These are phyloP conservation scores for Squalus acanthias DNA, from an alignment of 2,797 vertebrate genomes.

Conservation along the genomic window DNA sequence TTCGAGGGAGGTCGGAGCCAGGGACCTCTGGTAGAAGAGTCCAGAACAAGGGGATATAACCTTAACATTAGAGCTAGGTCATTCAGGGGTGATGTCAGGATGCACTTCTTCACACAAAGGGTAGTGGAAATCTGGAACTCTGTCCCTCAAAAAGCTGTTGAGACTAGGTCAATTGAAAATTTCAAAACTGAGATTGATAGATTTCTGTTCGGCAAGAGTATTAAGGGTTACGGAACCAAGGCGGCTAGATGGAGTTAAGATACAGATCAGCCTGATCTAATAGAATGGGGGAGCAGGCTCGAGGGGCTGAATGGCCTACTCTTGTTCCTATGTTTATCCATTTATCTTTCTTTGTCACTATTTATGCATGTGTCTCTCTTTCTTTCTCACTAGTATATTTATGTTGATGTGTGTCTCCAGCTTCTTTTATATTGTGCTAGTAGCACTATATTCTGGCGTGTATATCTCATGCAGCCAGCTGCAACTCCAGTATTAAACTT, in stretches of 20 bases:
- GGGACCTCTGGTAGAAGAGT: background rate
- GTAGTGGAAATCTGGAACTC: background rate
- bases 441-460: background rate
- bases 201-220: background rate
- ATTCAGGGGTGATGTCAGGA: background rate
- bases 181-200: slow-evolving; percentile 2
- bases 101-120: background rate
- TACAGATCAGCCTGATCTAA: background rate
- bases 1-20: too few species aligned
- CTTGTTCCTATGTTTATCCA: background rate
- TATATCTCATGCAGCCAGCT: background rate
- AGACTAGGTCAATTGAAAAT: background rate
- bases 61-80: background rate
- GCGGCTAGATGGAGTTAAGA: background rate
- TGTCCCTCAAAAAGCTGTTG: background rate
- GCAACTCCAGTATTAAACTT: background rate
- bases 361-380: background rate
- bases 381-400: background rate
- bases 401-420: background rate
- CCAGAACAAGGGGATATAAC: background rate
- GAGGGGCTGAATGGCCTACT: too few species aligned
- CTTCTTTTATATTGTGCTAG: background rate
- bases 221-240: background rate
- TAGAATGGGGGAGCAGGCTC: background rate
- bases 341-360: background rate